These are phyloP conservation scores for Drosophila neocordata DNA, from an alignment of 1,140 invertebrate species.

Conservation along the genomic window DNA sequence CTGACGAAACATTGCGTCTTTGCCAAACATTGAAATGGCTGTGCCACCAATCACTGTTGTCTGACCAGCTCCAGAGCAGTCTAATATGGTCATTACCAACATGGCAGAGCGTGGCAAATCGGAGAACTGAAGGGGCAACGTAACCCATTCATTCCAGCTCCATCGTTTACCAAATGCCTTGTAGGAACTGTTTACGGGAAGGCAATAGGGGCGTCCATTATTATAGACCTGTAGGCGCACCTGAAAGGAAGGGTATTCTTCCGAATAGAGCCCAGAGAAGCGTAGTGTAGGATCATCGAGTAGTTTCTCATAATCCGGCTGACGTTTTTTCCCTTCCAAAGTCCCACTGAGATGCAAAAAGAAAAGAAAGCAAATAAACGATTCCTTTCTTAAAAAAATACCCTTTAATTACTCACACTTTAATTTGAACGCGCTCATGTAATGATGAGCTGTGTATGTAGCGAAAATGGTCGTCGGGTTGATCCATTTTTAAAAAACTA, in stretches of 20 bases:
- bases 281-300: constrained; percentile 94
- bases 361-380: neutral
- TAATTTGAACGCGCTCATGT: constrained; percentile 93
- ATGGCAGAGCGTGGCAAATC: constrained; percentile 95
- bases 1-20: constrained; percentile 94
- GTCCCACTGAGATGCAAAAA: constrained; percentile 88
- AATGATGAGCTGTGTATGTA: constrained; percentile 96
- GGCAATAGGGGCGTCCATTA: constrained; percentile 91
- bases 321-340: constrained; percentile 93
- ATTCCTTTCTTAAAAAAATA: neutral
- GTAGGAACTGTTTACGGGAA: constrained; percentile 96
- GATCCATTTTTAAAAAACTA: constrained; percentile 60
- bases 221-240: constrained; percentile 95
- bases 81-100: constrained; percentile 96
- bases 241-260: constrained; percentile 92
- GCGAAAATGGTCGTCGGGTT: constrained; percentile 89
- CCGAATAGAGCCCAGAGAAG: constrained; percentile 94
- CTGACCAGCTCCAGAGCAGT: constrained; percentile 93
- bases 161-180: constrained; percentile 96
- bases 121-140: constrained; percentile 94
- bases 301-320: constrained; percentile 94
- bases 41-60: constrained; percentile 94
- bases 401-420: constrained; percentile 90
- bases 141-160: constrained; percentile 99
- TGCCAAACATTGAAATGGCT: constrained; percentile 95